A percentile compares a stretch with the other conserved stretches of the same genome.
These are phyloP conservation scores for Ceratina australensis DNA, from an alignment of 1,140 invertebrate species.

Conservation along the genomic window DNA sequence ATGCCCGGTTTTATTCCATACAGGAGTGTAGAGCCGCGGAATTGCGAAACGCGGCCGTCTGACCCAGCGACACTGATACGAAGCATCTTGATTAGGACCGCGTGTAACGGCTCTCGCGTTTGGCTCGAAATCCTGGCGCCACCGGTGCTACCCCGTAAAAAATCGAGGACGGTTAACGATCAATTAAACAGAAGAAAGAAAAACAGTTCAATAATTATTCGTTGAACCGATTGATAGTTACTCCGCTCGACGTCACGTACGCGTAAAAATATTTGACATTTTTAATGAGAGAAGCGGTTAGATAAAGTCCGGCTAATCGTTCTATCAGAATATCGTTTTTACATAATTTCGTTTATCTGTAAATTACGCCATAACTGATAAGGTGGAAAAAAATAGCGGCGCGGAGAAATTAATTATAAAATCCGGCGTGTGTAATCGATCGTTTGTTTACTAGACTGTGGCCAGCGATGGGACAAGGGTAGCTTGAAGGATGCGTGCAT, in stretches of 20 bases:
- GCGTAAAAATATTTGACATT: background rate
- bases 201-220: background rate
- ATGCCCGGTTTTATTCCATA: conserved; percentile 43
- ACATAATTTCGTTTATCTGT: too few species aligned
- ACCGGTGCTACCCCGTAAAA: background rate
- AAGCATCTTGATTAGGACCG: conserved; percentile 24
- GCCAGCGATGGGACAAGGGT: background rate
- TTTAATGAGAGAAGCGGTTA: too few species aligned
- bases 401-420: background rate
- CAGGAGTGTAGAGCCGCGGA: conserved; percentile 21
- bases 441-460: conserved; percentile 18
- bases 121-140: conserved; percentile 2
- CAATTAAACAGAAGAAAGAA: background rate
- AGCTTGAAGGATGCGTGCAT: conserved; percentile 3
- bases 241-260: too few species aligned
- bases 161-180: background rate
- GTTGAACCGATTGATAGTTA: background rate
- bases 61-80: conserved; percentile 41
- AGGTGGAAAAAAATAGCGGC: background rate
- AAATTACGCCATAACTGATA: background rate
- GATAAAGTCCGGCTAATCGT: background rate
- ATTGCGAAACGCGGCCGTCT: conserved; percentile 38
- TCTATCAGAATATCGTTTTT: background rate
- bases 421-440: background rate
- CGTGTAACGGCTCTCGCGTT: conserved; percentile 16